Conservation (phyloP, 2,888 invertebrate species). For the Tillus elongatus region DNA sequence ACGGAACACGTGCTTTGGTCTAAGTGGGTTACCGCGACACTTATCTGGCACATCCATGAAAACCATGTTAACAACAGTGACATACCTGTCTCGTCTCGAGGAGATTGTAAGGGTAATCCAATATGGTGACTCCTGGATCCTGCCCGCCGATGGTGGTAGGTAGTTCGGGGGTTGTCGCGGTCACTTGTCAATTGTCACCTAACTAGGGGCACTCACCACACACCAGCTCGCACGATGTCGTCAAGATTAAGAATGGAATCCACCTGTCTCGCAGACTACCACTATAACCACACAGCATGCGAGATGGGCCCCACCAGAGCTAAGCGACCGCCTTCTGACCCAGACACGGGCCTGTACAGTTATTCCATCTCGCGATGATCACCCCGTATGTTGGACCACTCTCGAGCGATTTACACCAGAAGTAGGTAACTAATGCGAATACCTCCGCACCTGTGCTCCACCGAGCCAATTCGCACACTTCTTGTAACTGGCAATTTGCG, state of each 20-base stretch:
- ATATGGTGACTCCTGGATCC: too few species aligned
- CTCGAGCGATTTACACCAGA: constrained; percentile 21
- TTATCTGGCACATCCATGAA: too few species aligned
- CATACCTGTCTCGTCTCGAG: too few species aligned
- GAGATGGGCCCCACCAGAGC: constrained; percentile 20
- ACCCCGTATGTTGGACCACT: constrained; percentile 19
- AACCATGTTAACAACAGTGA: too few species aligned
- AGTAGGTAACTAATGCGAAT: constrained; percentile 30
- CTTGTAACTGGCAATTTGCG: too few species aligned
- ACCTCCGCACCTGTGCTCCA: constrained; percentile 25
- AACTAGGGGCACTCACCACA: constrained; percentile 6
- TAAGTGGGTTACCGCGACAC: too few species aligned
- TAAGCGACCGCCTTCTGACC: constrained; percentile 45
- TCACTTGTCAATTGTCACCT: too few species aligned
- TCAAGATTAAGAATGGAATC: constrained; percentile 38
- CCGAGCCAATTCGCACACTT: constrained; percentile 12
- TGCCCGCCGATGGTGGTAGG: too few species aligned
- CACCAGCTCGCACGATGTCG: constrained; percentile 11
- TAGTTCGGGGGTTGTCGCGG: too few species aligned
- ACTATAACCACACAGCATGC: constrained; percentile 21
- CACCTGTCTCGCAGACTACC: constrained; percentile 40
- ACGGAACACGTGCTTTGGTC: too few species aligned
- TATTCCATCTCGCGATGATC: constrained; percentile 39
- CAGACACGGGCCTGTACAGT: constrained; percentile 46
- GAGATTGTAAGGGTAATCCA: too few species aligned